Evolutionary conservation across 2,113 vertebrate genomes (phyloP).

Genomic region (Struthidea cinerea): DNA sequence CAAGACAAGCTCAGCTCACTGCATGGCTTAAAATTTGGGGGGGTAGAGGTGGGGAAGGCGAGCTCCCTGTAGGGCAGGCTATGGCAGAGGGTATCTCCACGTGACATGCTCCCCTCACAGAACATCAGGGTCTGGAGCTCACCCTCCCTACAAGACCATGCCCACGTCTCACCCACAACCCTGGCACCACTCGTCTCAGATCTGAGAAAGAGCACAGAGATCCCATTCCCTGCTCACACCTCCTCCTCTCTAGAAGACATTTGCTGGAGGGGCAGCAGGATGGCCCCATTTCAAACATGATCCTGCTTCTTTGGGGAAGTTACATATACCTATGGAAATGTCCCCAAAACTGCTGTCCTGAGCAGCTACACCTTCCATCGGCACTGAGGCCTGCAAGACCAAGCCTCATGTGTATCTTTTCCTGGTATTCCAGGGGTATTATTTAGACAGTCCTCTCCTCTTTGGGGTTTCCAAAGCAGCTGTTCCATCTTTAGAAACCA

Average conservation of each 20-base stretch:
- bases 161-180: background rate
- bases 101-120: background rate
- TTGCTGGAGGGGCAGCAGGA: background rate
- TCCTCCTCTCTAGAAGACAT: background rate
- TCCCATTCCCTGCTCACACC: background rate
- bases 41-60: background rate
- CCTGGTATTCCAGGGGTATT: background rate
- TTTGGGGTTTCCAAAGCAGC: background rate
- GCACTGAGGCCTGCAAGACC: background rate
- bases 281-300: background rate
- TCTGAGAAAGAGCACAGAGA: background rate
- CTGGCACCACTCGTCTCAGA: background rate
- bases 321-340: background rate
- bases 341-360: background rate
- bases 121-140: background rate
- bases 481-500: background rate
- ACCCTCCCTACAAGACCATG: background rate
- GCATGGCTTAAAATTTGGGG: background rate
- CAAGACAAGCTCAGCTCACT: background rate
- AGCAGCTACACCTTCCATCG: background rate
- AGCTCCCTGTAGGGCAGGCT: background rate
- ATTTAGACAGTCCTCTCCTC: background rate
- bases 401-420: fast-evolving
- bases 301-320: background rate
- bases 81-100: fast-evolving